phyloP scores from a whole-genome alignment of 2,888 invertebrate species.

The Hypercompe scribonia region DNA sequence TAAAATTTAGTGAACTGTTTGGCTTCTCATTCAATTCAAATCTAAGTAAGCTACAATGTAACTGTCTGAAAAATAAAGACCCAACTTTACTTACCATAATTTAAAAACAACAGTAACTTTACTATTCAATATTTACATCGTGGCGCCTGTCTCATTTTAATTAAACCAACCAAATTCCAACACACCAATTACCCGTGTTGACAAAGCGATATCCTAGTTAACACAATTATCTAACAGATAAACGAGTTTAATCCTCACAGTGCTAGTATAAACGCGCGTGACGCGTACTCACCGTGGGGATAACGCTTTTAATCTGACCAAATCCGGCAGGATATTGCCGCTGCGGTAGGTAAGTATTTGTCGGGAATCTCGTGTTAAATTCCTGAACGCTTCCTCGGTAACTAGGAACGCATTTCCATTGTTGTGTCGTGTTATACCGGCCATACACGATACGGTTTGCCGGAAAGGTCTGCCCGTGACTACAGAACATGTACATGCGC shows the following conservation, averaged over 20 bases:
- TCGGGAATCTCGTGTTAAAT: slow-evolving; percentile 65
- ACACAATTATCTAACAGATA: slow-evolving; percentile 50
- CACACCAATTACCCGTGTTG: slow-evolving; percentile 50
- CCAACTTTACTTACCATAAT: not conserved
- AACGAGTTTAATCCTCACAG: slow-evolving; percentile 43
- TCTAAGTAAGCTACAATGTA: not conserved
- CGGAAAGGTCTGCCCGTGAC: not conserved
- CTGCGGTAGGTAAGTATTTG: slow-evolving; percentile 81
- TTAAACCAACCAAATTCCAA: slow-evolving; percentile 47
- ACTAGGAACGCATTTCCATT: slow-evolving; percentile 55
- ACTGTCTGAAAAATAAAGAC: not conserved
- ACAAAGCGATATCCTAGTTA: slow-evolving; percentile 56
- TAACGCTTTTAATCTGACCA: slow-evolving; percentile 60
- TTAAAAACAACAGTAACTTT: not conserved
- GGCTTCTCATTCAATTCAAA: too few species aligned
- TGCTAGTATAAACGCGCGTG: slow-evolving; percentile 50
- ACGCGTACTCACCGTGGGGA: slow-evolving; percentile 46
- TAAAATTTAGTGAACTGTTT: too few species aligned
- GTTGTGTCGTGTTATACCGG: slow-evolving; percentile 11
- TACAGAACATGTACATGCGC: too few species aligned
- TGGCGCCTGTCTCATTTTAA: slow-evolving; percentile 45
- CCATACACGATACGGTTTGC: not conserved
- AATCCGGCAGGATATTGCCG: slow-evolving; percentile 70
- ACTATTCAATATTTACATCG: slow-evolving; percentile 26
- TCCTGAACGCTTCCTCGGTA: slow-evolving; percentile 69